Evolutionary conservation across 2,113 vertebrate genomes (phyloP).

Genomic region (Condylura cristata): DNA sequence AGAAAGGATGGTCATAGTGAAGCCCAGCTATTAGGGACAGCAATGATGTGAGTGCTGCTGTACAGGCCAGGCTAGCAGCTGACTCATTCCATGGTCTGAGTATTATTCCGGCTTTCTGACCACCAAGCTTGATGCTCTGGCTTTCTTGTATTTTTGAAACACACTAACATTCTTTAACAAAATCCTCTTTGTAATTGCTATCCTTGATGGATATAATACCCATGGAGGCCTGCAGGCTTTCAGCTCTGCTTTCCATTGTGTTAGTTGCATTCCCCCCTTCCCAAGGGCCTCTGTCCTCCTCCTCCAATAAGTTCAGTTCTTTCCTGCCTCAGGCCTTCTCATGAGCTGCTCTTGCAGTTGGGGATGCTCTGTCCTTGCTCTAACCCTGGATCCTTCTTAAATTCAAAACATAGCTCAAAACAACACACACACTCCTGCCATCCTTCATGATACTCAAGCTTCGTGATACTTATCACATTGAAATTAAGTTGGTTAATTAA

Average conservation of each 20-base stretch:
- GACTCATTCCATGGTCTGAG: neutral
- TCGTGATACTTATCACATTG: neutral
- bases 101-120: neutral
- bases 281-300: neutral
- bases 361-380: neutral
- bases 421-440: neutral
- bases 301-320: neutral
- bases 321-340: neutral
- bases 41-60: neutral
- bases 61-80: neutral
- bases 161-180: neutral
- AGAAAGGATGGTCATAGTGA: neutral
- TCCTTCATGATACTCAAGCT: neutral
- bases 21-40: neutral
- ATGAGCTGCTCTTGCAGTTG: neutral
- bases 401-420: neutral
- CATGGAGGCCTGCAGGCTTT: neutral
- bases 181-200: neutral
- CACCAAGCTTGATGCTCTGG: neutral
- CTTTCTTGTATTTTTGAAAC: neutral
- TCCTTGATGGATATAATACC: neutral
- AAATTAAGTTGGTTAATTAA: conserved; percentile 42
- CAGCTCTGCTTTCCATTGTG: neutral
- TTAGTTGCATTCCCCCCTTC: neutral
- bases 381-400: neutral